phyloP scores from a whole-genome alignment of 2,797 vertebrate genomes.

The Erethizon dorsatum region DNA sequence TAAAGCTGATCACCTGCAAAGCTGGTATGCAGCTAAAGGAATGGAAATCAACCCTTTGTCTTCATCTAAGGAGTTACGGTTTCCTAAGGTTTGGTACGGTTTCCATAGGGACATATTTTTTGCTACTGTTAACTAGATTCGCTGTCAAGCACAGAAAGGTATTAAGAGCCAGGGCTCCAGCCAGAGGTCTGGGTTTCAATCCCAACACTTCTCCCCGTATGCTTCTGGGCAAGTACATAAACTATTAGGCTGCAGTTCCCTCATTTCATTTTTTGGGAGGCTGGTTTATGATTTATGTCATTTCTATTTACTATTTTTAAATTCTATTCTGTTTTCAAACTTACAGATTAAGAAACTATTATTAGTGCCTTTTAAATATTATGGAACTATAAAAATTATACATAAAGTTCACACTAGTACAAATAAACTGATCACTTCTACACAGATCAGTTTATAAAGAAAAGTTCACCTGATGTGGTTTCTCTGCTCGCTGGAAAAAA shows the following conservation, averaged over 20 bases:
- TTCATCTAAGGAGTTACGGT: rapidly evolving
- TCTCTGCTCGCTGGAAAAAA: conserved; percentile 96
- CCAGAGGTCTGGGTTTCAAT: not conserved
- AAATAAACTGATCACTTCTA: not conserved
- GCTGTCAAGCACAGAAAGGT: too few relatives aligned
- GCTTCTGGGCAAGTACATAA: not conserved
- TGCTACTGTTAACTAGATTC: not conserved
- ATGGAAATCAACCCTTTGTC: not conserved
- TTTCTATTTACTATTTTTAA: conserved; percentile 11
- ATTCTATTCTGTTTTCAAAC: conserved; percentile 16
- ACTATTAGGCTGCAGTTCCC: not conserved
- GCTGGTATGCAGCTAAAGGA: rapidly evolving
- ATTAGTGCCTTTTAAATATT: not conserved
- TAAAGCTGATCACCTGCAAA: not conserved
- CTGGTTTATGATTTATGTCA: not conserved
- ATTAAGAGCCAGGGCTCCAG: not conserved
- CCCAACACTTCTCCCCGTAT: not conserved
- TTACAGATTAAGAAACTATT: not conserved
- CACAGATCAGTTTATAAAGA: not conserved
- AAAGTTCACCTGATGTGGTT: conserved; percentile 96
- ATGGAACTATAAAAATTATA: not conserved
- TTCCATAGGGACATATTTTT: not conserved
- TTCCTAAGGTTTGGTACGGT: not conserved
- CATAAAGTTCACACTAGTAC: not conserved
- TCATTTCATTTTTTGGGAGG: not conserved